Evolutionary conservation across 2,113 vertebrate species (phyloP).

Genomic region (Rutilus rutilus): DNA sequence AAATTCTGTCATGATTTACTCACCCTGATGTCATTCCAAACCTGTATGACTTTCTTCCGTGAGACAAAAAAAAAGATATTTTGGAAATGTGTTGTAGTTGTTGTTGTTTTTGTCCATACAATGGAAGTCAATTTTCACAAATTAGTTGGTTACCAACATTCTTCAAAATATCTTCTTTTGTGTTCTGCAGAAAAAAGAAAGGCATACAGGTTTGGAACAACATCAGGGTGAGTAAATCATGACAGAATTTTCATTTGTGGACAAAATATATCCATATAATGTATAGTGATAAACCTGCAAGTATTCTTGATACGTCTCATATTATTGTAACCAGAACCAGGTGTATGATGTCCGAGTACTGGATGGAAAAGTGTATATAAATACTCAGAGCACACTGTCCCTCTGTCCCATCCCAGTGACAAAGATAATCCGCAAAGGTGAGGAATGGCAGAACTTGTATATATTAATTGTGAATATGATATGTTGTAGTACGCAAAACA

Average conservation of each 20-base stretch:
- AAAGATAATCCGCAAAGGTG: slow-evolving; percentile 50
- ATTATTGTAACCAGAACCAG: slow-evolving; percentile 61
- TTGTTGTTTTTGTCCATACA: too few species aligned
- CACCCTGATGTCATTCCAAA: not conserved
- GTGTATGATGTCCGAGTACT: slow-evolving; percentile 68
- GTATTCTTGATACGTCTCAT: not conserved
- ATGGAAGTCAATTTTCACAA: too few species aligned
- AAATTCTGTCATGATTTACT: not conserved
- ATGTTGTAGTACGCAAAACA: not conserved
- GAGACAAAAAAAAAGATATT: too few species aligned
- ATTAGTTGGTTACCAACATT: too few species aligned
- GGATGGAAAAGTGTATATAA: slow-evolving; percentile 66
- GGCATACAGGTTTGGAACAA: not conserved
- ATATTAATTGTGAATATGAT: not conserved
- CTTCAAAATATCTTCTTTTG: not conserved
- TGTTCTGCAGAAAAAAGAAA: not conserved
- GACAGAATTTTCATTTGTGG: not conserved
- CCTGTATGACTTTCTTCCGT: too few species aligned
- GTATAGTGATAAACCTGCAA: slow-evolving; percentile 4
- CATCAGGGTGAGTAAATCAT: not conserved
- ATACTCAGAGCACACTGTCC: slow-evolving; percentile 65
- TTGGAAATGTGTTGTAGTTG: too few species aligned
- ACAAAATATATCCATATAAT: not conserved
- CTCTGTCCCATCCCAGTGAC: slow-evolving; percentile 56
- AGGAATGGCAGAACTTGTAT: not conserved